Evolutionary conservation across 2,888 invertebrate species (phyloP).

Genomic region (Salticus scenicus): DNA sequence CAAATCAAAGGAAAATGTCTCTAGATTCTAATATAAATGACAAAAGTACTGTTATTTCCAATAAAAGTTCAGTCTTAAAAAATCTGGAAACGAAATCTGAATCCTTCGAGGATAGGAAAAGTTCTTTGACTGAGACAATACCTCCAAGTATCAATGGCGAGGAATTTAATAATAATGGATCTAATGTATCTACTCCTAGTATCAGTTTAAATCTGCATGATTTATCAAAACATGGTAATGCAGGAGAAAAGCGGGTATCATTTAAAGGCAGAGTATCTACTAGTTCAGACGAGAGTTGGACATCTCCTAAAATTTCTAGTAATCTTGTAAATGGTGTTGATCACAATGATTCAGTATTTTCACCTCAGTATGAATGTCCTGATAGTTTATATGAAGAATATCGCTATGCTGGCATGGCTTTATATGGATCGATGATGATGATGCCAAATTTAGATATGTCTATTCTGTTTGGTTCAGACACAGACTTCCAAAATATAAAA

Average conservation of each 20-base stretch:
- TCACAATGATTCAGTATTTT: conserved; percentile 29
- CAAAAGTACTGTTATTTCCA: background rate
- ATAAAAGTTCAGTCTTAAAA: background rate
- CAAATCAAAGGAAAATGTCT: conserved; percentile 20
- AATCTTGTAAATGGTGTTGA: conserved; percentile 28
- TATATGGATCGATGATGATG: conserved; percentile 68
- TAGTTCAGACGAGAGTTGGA: conserved; percentile 38
- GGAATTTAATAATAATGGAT: conserved; percentile 40
- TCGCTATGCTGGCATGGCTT: conserved; percentile 48
- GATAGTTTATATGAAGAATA: conserved; percentile 63
- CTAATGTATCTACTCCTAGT: conserved; percentile 33
- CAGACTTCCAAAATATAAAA: conserved; percentile 66
- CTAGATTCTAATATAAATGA: conserved; percentile 38
- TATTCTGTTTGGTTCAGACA: conserved; percentile 59
- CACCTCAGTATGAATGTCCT: conserved; percentile 55
- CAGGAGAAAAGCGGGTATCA: conserved; percentile 56
- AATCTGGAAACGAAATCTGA: background rate
- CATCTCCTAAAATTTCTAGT: conserved; percentile 18
- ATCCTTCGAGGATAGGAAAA: background rate
- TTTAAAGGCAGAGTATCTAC: conserved; percentile 52
- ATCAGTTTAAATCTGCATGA: conserved; percentile 57
- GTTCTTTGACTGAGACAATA: background rate
- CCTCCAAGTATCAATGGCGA: conserved; percentile 37
- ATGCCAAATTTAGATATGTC: conserved; percentile 67
- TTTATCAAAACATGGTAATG: conserved; percentile 44